These are phyloP conservation scores for Pammene fasciana DNA, from an alignment of 2,888 invertebrate genomes.

Conservation along the genomic window DNA sequence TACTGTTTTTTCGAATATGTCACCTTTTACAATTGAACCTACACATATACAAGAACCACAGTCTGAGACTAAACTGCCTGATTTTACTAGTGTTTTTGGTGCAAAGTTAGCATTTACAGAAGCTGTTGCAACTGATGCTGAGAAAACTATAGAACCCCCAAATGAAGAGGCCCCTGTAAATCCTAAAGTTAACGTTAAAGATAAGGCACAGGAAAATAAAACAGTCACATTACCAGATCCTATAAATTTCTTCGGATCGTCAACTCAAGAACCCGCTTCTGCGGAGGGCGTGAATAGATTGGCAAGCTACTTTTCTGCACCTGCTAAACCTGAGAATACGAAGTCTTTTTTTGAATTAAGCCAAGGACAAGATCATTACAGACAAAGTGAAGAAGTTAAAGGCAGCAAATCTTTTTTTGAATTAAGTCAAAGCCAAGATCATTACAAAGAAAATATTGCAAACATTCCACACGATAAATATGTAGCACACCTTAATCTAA, in stretches of 20 bases:
- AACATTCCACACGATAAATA: conserved; percentile 55
- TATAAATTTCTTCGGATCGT: conserved; percentile 61
- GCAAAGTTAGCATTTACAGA: neutral
- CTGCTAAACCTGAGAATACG: conserved; percentile 65
- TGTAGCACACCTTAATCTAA: conserved; percentile 56
- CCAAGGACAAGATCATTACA: conserved; percentile 74
- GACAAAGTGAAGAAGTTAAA: conserved; percentile 51
- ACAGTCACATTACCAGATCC: conserved; percentile 59
- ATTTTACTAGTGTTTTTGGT: conserved; percentile 40
- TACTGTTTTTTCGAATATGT: neutral
- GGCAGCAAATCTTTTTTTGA: conserved; percentile 41
- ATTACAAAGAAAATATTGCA: conserved; percentile 45
- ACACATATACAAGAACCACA: neutral
- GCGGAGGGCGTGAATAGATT: conserved; percentile 60
- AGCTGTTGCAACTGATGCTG: neutral
- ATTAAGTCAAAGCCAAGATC: conserved; percentile 46
- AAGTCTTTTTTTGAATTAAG: conserved; percentile 82
- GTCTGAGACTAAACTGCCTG: conserved; percentile 28
- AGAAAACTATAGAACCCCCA: neutral
- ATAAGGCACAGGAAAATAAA: conserved; percentile 26
- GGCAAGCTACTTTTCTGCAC: conserved; percentile 73
- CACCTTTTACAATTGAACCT: neutral
- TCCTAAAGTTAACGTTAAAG: conserved; percentile 12
- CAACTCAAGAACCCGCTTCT: conserved; percentile 44
- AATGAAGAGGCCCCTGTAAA: neutral